phyloP scores from a whole-genome alignment of 2,113 vertebrate genomes.

The Ciconia boyciana region DNA sequence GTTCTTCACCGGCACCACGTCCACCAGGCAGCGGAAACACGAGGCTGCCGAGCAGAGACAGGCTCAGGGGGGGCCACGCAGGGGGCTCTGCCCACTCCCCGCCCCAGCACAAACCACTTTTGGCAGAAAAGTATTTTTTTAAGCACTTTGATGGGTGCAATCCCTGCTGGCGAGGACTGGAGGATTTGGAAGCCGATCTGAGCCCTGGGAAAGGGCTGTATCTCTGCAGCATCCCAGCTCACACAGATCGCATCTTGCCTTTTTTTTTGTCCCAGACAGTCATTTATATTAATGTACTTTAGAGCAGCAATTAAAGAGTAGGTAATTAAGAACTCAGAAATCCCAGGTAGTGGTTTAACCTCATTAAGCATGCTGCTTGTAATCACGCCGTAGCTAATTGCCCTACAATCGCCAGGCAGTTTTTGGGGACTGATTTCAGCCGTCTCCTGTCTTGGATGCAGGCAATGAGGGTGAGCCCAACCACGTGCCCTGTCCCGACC shows the following conservation, averaged over 20 bases:
- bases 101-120: not conserved
- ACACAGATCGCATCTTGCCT: not conserved
- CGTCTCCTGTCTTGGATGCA: rapidly evolving
- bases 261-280: not conserved
- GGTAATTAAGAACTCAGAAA: constrained; percentile 53
- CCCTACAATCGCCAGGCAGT: not conserved
- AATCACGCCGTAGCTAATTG: not conserved
- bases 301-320: constrained; percentile 38
- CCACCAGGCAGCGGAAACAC: constrained; percentile 91
- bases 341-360: constrained; percentile 39
- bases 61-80: not conserved
- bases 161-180: not conserved
- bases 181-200: not conserved
- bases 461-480: rapidly evolving
- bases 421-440: not conserved
- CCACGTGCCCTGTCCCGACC: rapidly evolving
- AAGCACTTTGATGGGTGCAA: not conserved
- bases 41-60: constrained; percentile 75
- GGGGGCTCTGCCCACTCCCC: not conserved
- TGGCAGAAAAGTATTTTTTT: not conserved
- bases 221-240: not conserved
- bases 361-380: constrained; percentile 29
- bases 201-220: not conserved
- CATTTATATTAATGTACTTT: constrained; percentile 50
- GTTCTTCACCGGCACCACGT: constrained; percentile 93